Evolutionary conservation across 2,888 invertebrate genomes (phyloP), one percentile per base, ranked within the genome.

Genomic region (Aromia moschata): DNA sequence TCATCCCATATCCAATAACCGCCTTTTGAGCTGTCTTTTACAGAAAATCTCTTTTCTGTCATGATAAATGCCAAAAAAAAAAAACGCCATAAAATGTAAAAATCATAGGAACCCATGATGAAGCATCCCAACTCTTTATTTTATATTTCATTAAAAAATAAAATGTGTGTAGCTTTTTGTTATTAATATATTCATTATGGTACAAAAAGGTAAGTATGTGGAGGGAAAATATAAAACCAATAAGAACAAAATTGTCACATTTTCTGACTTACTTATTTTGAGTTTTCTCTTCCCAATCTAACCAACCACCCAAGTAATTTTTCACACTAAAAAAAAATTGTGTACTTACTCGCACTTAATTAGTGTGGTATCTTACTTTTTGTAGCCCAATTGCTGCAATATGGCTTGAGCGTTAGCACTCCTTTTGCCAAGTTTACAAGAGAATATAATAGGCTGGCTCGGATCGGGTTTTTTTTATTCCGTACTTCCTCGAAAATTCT

Each of bases 381-480:
- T 80, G 72, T 81, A 89, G 71, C 88, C 89, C 49, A 85, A 69
- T 65, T 83, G 81, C 14, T 80, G 70, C 31, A 87, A 84, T 67
- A 83, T 82, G 69, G 84, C 82, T 64, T 88, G 85, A 1, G 89
- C 89, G 70, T 79, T 83, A 4, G 81, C 83, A 64, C 89, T 87
- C 71, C 90, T 83, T 68, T 81, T 86, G 2, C 91, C 91, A 60
- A 86, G 83, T 78, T 84, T 86, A 74, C 91, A 91, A 52, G 87
- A 87, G 64, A 91, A 85, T 68, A 91, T 87, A 1, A 91, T 81
- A 65, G 85, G 84, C 2, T 84, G 83, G 33, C 85, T 77, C 55
- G 81, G 77, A 0, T 74, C 62, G 0, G 91, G 91, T 70, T 89
- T 90, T 0, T n/a, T 81, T 73, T 58, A 81, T 83, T 0, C 84